Evolutionary conservation across 2,113 vertebrate species (phyloP).

Genomic region (Pterocles orientalis): DNA sequence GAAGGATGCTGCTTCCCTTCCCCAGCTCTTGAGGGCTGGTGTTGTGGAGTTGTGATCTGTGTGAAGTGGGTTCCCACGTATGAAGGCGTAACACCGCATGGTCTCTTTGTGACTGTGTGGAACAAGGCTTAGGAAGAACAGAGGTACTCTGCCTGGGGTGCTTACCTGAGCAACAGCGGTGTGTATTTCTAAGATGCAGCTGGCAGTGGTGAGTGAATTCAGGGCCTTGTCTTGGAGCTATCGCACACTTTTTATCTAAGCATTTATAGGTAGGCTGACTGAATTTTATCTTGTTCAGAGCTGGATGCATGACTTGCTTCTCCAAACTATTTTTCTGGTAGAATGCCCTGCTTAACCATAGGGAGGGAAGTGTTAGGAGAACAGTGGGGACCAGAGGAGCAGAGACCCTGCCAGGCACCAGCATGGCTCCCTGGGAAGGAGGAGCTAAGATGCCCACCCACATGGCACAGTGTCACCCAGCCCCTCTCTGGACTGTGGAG

Average conservation of each 20-base stretch:
- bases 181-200: neutral
- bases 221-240: neutral
- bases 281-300: neutral
- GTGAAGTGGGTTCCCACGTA: neutral
- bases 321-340: neutral
- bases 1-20: neutral
- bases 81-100: neutral
- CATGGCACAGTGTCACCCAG: neutral
- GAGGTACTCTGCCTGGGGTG: neutral
- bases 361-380: neutral
- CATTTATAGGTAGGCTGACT: neutral
- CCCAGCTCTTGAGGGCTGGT: neutral
- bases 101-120: neutral
- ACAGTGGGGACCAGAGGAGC: neutral
- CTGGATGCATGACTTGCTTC: neutral
- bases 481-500: neutral
- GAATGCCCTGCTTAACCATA: neutral
- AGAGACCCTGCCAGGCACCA: neutral
- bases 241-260: neutral
- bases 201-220: neutral
- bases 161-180: neutral
- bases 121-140: neutral
- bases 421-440: rapidly evolving
- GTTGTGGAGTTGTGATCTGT: neutral
- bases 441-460: neutral